Conservation (phyloP, 1,140 invertebrate species). For the Galleria mellonella region DNA sequence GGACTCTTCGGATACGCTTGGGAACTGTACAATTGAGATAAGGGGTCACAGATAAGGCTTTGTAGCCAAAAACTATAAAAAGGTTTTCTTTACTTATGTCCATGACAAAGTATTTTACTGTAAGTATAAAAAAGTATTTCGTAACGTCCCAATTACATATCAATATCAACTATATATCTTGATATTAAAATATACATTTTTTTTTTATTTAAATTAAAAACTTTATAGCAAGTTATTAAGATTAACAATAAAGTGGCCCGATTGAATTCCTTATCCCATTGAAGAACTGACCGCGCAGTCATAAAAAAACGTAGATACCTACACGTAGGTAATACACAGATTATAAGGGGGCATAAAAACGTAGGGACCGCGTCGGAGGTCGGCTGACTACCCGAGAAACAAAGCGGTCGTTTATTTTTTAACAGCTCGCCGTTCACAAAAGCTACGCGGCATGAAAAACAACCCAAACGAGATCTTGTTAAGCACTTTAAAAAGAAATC, state of each 20-base stretch:
- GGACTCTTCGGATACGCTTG: neutral
- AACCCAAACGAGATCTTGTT: conserved; percentile 70
- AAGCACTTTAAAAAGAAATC: conserved; percentile 73
- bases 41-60: neutral
- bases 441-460: conserved; percentile 67
- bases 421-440: conserved; percentile 72
- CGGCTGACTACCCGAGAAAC: conserved; percentile 71
- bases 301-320: conserved; percentile 72
- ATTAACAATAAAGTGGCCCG: conserved; percentile 61
- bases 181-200: too few relatives aligned
- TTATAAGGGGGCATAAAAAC: conserved; percentile 72
- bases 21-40: conserved; percentile 1
- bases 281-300: conserved; percentile 68
- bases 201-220: too few relatives aligned
- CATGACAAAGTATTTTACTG: too few relatives aligned
- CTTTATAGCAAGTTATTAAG: neutral
- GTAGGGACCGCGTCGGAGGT: conserved; percentile 70
- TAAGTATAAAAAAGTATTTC: too few relatives aligned
- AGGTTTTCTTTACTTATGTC: too few relatives aligned
- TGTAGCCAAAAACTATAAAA: too few relatives aligned
- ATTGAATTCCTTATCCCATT: conserved; percentile 72
- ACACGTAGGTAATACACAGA: conserved; percentile 72
- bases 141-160: too few relatives aligned
- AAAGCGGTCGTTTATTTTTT: conserved; percentile 74
- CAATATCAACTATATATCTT: too few relatives aligned